Base-by-base conservation (phyloP, 2,113 vertebrate species). In the Forbesichthys agassizii region DNA sequence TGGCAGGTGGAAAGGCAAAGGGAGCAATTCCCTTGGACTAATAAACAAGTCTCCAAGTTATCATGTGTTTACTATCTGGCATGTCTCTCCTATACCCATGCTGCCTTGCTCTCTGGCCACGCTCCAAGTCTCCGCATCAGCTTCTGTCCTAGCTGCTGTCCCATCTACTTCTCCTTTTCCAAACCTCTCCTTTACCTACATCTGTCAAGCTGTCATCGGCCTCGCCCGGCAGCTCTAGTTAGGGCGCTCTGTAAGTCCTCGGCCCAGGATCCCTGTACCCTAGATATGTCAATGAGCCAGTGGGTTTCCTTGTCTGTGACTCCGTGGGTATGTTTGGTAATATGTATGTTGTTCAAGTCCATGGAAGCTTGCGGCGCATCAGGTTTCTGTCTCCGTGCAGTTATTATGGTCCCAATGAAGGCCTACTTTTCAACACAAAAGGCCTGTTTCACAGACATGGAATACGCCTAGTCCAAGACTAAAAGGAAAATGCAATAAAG, bases 21-120 rank as follows among this genome's bases (percentile, higher is more conserved):
- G 16, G 61, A 18, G 62, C 16, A 77, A 63, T 71, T 33, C 53
- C 65, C 14, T 84, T 69, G 69, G 62, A 49, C 84, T 74, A 86
- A 91, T 93, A 90, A 92, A 91, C 88, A 89, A 82, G 83, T 88
- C 9, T n/a, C 61, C 66, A 84, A 64, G 77, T 91, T 86, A 91
- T 88, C 79, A 84, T 70, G 88, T 86, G 90, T 93, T 92, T 91
- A 93, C 70, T 67, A 67, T 82, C 85, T 73, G 83, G 83, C 58
- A 92, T 90, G 83, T 55, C 72, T 66, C n/a, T 69, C 51, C 46
- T 33, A 3, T 27, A 58, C 73, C 58, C 18, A 48, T 79, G 72
- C 61, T 54, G 49, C 18, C 0, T 46, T 62, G n/a, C 68, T 68
- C 54, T 73, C 61, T 55, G n/a, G 1, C 66, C 36, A 6, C 9